Evolutionary conservation across 2,797 vertebrate genomes (phyloP).

Genomic region (Gastrophryne carolinensis): DNA sequence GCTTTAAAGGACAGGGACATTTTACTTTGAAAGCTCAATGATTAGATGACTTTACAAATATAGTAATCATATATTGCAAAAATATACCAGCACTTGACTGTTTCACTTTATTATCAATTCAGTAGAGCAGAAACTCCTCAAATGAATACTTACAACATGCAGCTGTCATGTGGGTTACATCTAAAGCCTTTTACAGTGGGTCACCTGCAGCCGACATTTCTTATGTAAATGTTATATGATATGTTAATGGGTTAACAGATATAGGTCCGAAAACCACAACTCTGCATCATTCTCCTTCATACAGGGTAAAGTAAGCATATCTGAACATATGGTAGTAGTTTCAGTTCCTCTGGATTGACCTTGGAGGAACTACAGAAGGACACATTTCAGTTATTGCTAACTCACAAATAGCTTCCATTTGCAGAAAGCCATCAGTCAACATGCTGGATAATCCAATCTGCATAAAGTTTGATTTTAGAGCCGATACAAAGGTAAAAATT

Average conservation of each 20-base stretch:
- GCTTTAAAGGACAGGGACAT: too few relatives aligned
- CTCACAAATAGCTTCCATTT: slow-evolving; percentile 10
- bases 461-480: background rate
- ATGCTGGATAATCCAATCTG: background rate
- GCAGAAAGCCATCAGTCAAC: background rate
- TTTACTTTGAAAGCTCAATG: too few relatives aligned
- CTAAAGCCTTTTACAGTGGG: background rate
- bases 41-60: too few relatives aligned
- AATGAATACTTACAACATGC: background rate
- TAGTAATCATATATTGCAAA: too few relatives aligned
- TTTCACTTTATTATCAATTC: too few relatives aligned
- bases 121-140: background rate
- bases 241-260: background rate
- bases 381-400: slow-evolving; percentile 10
- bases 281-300: background rate
- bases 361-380: slow-evolving; percentile 1
- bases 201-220: background rate
- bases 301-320: background rate
- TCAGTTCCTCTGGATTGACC: slow-evolving; percentile 19
- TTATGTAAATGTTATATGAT: background rate
- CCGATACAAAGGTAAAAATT: background rate
- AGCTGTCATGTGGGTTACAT: background rate
- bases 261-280: background rate
- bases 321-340: slow-evolving; percentile 13
- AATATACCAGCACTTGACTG: too few relatives aligned